Evolutionary conservation across 2,113 vertebrate species (phyloP).

Genomic region (Aspidoscelis tigris): DNA sequence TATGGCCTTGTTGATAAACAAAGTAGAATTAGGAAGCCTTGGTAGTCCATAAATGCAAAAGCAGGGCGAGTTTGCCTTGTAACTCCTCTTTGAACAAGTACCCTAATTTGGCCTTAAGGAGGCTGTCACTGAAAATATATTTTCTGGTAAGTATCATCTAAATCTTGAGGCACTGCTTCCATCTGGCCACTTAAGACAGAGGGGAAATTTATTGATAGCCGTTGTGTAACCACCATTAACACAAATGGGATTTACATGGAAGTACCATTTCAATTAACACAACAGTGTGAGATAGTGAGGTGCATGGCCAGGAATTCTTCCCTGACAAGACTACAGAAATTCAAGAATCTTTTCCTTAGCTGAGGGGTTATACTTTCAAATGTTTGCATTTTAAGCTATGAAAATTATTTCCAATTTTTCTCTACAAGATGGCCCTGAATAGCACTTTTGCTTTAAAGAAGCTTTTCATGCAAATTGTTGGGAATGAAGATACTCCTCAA

Average conservation of each 20-base stretch:
- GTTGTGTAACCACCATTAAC: neutral
- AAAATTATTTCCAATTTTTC: neutral
- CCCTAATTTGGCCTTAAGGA: neutral
- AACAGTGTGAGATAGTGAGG: neutral
- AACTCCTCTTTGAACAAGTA: neutral
- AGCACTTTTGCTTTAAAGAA: rapidly evolving
- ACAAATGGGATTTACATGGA: neutral
- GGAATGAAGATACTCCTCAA: neutral
- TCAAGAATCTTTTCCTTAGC: conserved; percentile 7
- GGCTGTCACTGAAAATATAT: neutral
- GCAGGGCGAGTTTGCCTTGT: rapidly evolving
- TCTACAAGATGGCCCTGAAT: neutral
- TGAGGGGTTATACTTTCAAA: neutral
- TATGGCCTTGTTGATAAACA: rapidly evolving
- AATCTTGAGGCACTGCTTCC: conserved; percentile 5
- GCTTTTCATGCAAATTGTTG: neutral
- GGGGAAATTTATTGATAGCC: neutral
- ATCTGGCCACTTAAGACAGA: neutral
- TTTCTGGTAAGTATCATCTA: neutral
- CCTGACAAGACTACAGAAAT: conserved; percentile 1
- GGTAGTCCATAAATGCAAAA: neutral
- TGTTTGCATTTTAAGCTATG: neutral
- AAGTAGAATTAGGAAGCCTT: neutral
- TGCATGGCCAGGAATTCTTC: neutral
- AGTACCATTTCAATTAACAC: neutral